Evolutionary conservation across 2,888 invertebrate genomes (phyloP), one percentile per base, ranked within the genome.

Genomic region (Spodoptera picta): DNA sequence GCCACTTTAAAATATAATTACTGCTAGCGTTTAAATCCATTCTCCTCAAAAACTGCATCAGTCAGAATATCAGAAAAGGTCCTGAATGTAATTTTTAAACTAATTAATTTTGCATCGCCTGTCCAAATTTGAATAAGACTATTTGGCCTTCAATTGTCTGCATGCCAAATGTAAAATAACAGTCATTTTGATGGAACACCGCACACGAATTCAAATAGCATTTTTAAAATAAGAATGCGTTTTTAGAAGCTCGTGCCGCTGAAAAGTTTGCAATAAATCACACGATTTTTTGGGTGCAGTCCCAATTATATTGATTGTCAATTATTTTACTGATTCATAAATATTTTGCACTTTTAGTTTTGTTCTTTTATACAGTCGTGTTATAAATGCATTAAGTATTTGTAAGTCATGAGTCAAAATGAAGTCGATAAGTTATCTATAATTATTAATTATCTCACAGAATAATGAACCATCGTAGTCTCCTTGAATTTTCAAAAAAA

Each of bases 31-130:
- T 31, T 9, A 9, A 36, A 36, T 5, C 36, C 36, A 9, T 9
- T 36, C 36, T 36, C 9, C 36, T 36, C 9, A 5, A 36, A 36
- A 36, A 7, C 5, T 2, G 7, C 36, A 7, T 36, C 7, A 36
- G 36, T 7, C 71, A 51, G 41, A 31, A 67, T 51, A 47, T 7
- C 71, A 51, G 41, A 31, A 67, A 55, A 44, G 71, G 57, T 61
- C 53, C 59, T 27, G 47, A 61, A 73, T 79, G 79, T 80, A 83
- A 85, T 85, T 84, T 36, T 86, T 80, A 83, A 69, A 83, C 82
- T 84, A 87, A 89, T 88, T 89, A 86, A 86, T 86, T 87, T 84
- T 72, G 75, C 64, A 67, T 60, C 69, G 75, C 77, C 74, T 77
- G 76, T 75, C 75, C 24, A 59, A 73, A 73, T 83, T 79, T 75